These are phyloP conservation scores for Zaprionus taronus DNA, from an alignment of 1,140 invertebrate species.

Conservation along the genomic window DNA sequence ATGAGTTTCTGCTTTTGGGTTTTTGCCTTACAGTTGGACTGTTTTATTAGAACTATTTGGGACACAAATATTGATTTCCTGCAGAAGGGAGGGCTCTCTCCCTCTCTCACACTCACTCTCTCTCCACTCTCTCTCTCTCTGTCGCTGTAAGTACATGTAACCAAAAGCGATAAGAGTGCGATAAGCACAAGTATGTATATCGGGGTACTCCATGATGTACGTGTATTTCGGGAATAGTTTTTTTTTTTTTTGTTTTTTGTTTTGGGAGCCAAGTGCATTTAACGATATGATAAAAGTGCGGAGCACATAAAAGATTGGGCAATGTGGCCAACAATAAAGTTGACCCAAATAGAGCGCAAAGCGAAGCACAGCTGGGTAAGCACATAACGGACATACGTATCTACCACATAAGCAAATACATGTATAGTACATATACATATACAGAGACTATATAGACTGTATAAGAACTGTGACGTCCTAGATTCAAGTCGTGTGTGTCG, in stretches of 20 bases:
- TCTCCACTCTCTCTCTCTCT: neutral
- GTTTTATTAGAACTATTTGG: conserved; percentile 53
- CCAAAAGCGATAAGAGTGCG: conserved; percentile 60
- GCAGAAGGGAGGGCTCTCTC: neutral
- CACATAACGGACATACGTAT: conserved; percentile 23
- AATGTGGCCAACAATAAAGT: conserved; percentile 36
- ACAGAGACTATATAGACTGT: conserved; percentile 16
- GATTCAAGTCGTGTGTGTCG: conserved; percentile 1
- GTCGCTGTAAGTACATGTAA: conserved; percentile 37
- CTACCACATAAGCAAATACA: conserved; percentile 20
- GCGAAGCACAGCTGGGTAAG: conserved; percentile 30
- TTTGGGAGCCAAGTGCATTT: conserved; percentile 71
- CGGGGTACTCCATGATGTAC: conserved; percentile 20
- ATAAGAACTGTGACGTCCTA: conserved; percentile 28
- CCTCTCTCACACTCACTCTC: neutral
- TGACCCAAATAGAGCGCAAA: conserved; percentile 49
- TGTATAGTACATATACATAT: neutral
- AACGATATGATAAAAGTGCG: conserved; percentile 69
- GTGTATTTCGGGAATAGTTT: conserved; percentile 24
- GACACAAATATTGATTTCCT: conserved; percentile 77
- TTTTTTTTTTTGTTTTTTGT: conserved; percentile 31
- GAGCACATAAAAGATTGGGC: conserved; percentile 33
- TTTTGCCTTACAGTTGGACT: conserved; percentile 12
- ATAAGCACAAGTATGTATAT: conserved; percentile 29
- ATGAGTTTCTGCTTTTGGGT: conserved; percentile 21